Evolutionary conservation across 2,888 invertebrate genomes (phyloP).

Genomic region (Lissonota sp.): DNA sequence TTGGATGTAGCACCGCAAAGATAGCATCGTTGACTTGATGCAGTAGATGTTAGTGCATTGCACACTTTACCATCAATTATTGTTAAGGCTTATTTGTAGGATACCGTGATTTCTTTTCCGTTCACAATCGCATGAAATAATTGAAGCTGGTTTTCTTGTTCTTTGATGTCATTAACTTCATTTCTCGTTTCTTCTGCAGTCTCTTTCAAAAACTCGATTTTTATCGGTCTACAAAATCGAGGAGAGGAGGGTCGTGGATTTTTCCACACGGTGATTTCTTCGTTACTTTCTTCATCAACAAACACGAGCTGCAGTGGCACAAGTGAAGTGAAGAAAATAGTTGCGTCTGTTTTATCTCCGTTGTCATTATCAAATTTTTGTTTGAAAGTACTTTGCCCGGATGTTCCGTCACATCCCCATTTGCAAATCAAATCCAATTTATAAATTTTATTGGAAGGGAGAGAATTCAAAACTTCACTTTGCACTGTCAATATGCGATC

Average conservation of each 20-base stretch:
- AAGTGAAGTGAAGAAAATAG: conserved; percentile 8
- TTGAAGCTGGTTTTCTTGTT: conserved; percentile 3
- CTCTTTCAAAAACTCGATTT: conserved; percentile 11
- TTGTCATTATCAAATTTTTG: conserved; percentile 15
- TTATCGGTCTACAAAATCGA: conserved; percentile 10
- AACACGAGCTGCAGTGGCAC: conserved; percentile 1
- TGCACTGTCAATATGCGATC: conserved; percentile 16
- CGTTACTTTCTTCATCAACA: conserved; percentile 1
- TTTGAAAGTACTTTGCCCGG: conserved; percentile 18
- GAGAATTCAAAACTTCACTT: background rate
- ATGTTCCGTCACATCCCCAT: conserved; percentile 8
- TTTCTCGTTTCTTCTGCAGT: background rate
- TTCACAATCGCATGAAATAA: conserved; percentile 2
- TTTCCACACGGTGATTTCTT: conserved; percentile 5
- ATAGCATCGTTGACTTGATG: conserved; percentile 64
- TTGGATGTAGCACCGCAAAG: conserved; percentile 58
- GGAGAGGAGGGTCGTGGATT: conserved; percentile 10
- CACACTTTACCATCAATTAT: conserved; percentile 67
- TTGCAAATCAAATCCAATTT: conserved; percentile 12
- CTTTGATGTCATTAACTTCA: conserved; percentile 13
- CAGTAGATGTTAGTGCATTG: conserved; percentile 63
- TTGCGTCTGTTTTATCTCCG: conserved; percentile 8
- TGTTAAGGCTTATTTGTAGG: conserved; percentile 59
- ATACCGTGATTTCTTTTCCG: conserved; percentile 33
- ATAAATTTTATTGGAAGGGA: conserved; percentile 1